A percentile compares a stretch with the other conserved stretches of the same genome.
These are phyloP conservation scores for Apogon talboti DNA, from an alignment of 2,797 vertebrate species.

Conservation along the genomic window DNA sequence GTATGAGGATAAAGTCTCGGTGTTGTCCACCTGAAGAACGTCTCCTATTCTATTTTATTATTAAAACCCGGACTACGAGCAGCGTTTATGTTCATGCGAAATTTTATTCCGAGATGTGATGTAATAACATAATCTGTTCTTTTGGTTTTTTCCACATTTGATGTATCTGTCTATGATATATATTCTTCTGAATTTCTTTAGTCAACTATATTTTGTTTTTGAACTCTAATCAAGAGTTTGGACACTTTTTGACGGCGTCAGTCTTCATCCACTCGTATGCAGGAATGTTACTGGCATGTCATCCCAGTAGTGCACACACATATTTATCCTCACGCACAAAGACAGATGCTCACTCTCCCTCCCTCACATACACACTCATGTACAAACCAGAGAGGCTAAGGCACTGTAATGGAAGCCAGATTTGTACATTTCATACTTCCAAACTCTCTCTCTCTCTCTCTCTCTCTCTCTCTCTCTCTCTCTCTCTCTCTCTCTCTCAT, in stretches of 20 bases:
- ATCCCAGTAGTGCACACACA: constrained; percentile 11
- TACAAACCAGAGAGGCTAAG: constrained; percentile 17
- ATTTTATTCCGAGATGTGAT: neutral
- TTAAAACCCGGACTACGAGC: neutral
- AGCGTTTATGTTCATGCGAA: neutral
- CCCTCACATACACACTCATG: constrained; percentile 3
- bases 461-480: constrained; percentile 39
- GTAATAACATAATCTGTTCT: neutral
- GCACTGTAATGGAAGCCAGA: constrained; percentile 64
- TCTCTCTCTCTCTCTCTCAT: constrained; percentile 39
- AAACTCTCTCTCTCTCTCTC: constrained; percentile 33
- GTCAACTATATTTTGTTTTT: constrained; percentile 17
- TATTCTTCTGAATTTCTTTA: constrained; percentile 12
- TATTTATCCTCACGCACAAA: constrained; percentile 36
- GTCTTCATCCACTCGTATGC: constrained; percentile 22
- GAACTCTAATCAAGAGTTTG: constrained; percentile 18
- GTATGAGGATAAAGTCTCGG: too few species aligned
- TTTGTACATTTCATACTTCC: constrained; percentile 56
- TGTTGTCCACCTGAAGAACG: too few species aligned
- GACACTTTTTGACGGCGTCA: constrained; percentile 21
- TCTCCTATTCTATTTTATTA: neutral
- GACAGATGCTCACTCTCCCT: constrained; percentile 5
- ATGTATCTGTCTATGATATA: constrained; percentile 2
- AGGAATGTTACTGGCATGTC: constrained; percentile 43
- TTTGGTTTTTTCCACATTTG: constrained; percentile 28